phyloP scores from a whole-genome alignment of 1,140 invertebrate species.

The Calycopis cecrops region DNA sequence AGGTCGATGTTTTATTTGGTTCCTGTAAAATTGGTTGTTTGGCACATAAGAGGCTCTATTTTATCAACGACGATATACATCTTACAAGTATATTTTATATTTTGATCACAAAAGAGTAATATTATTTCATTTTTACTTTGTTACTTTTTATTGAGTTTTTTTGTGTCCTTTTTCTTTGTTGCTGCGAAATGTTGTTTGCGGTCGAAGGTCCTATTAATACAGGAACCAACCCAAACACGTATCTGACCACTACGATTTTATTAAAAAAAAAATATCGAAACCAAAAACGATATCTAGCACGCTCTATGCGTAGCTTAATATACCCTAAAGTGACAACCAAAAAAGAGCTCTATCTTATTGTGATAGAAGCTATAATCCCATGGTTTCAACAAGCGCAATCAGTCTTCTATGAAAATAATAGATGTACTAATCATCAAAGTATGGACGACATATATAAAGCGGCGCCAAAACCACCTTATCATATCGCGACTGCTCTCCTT shows the following conservation, averaged over 20 bases:
- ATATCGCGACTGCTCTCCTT: constrained; percentile 50
- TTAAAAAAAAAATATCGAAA: constrained; percentile 1
- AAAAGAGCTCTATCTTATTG: constrained; percentile 23
- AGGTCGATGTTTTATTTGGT: no score
- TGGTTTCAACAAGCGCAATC: constrained; percentile 35
- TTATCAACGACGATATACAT: no score
- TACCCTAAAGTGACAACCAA: constrained; percentile 14
- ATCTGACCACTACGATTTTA: constrained; percentile 1
- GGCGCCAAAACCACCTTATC: constrained; percentile 50
- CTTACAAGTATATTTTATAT: no score
- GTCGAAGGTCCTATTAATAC: no score
- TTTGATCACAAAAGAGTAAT: no score
- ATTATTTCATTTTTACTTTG: no score
- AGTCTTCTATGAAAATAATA: constrained; percentile 72
- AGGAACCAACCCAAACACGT: no score
- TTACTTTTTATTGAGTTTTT: no score
- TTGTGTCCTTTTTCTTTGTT: no score
- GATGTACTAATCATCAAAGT: constrained; percentile 56
- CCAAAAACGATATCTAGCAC: constrained; percentile 31
- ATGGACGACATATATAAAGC: constrained; percentile 66
- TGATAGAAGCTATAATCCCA: constrained; percentile 23
- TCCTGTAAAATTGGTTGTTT: no score
- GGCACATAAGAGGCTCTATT: no score
- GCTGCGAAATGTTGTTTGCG: no score
- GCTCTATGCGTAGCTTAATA: constrained; percentile 55